These are phyloP conservation scores for Leptinotarsa haldemani DNA, from an alignment of 2,888 invertebrate genomes.

Conservation along the genomic window DNA sequence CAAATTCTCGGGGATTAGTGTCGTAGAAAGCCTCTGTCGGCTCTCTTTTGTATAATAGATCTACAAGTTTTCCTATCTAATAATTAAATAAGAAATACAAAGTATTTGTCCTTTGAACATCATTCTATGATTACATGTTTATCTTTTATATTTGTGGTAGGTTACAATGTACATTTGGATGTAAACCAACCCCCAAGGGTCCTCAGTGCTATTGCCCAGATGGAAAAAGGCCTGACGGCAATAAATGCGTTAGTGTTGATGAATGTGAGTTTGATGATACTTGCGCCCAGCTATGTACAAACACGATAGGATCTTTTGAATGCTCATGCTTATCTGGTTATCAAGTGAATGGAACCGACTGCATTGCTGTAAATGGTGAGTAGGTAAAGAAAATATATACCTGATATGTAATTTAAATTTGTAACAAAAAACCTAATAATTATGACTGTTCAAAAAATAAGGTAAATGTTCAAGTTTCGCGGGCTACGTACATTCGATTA, in stretches of 20 bases:
- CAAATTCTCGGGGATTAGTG: no score
- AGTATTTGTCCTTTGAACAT: no score
- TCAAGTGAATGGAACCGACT: slow-evolving; percentile 70
- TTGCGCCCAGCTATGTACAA: slow-evolving; percentile 81
- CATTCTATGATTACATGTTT: no score
- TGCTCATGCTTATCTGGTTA: slow-evolving; percentile 84
- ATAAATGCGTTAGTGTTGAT: slow-evolving; percentile 78
- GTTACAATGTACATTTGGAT: slow-evolving; percentile 69
- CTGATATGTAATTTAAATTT: background rate
- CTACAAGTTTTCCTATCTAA: no score
- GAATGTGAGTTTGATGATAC: slow-evolving; percentile 79
- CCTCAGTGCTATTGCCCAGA: slow-evolving; percentile 80
- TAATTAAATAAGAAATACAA: no score
- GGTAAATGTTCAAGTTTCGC: no score
- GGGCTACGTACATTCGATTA: no score
- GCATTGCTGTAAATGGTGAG: slow-evolving; percentile 79
- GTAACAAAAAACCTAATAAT: no score
- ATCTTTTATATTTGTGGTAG: slow-evolving; percentile 10
- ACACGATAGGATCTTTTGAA: slow-evolving; percentile 74
- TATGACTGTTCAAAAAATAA: no score
- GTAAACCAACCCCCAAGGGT: slow-evolving; percentile 78
- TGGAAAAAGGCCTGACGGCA: slow-evolving; percentile 74
- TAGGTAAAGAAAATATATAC: slow-evolving; percentile 27
- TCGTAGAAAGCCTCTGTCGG: no score
- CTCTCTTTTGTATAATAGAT: no score